Evolutionary conservation across 2,888 invertebrate species (phyloP).

Genomic region (Sturmia bella): DNA sequence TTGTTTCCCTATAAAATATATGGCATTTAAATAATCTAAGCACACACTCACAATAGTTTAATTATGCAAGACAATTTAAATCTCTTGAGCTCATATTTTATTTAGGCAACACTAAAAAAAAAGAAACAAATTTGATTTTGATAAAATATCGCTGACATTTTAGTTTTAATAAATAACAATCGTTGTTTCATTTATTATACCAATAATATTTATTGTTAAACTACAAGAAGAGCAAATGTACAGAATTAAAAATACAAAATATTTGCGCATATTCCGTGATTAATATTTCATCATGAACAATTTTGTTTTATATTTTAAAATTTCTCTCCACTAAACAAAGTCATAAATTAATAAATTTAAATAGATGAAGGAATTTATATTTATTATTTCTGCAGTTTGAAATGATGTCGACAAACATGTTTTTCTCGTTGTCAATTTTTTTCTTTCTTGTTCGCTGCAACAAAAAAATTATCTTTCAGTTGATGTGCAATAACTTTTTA

Average conservation of each 20-base stretch:
- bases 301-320: conserved; percentile 13
- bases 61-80: not conserved
- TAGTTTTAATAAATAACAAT: conserved; percentile 9
- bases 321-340: conserved; percentile 26
- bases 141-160: conserved; percentile 16
- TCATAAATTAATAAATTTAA: conserved; percentile 51
- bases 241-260: not conserved
- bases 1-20: no score
- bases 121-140: not conserved
- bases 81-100: not conserved
- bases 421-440: not conserved
- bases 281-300: conserved; percentile 20
- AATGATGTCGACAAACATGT: not conserved
- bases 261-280: not conserved
- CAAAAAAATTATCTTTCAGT: conserved; percentile 31
- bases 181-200: not conserved
- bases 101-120: not conserved
- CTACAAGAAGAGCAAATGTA: not conserved
- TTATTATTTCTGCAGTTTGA: conserved; percentile 26
- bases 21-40: no score
- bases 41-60: no score
- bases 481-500: not conserved
- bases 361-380: conserved; percentile 41
- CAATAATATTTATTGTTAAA: conserved; percentile 1
- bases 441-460: conserved; percentile 20